Base-by-base conservation (phyloP, 2,888 invertebrate genomes). In the Pardosa pseudoannulata region DNA sequence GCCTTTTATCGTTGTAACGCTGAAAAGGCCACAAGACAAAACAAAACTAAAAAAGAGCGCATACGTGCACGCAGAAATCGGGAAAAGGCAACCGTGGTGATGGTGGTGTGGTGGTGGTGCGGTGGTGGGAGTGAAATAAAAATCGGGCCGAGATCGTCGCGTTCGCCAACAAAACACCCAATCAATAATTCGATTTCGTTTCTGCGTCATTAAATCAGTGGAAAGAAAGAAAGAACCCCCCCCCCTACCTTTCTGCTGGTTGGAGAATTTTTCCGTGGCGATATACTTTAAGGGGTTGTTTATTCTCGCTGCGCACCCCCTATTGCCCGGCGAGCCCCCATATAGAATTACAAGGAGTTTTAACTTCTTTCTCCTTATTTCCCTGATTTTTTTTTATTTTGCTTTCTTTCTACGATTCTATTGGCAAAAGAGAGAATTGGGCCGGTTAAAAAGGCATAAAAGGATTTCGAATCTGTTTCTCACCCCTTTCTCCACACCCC, bases 181-280 rank as follows among this genome's bases (percentile, higher is more conserved):
- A 83, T 83, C 83, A 83, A 83, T 83, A 83, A 83, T 83, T 83
- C 83, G 83, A 83, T 83, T 83, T 72, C 78, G 72, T 56, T 67
- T 78, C 78, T 72, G 72, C 83, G 83, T 83, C 83, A 83, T 83
- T 83, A 78, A 83, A 83, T 83, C 83, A 83, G 83, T 50, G 31
- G 82, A 75, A 83, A 70, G 46, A 64, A 82, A 75, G 62, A 68
- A 65, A 75, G 9, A 2, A 16, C 13, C 13, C 13, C 41, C 16
- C 16, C 1, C 41, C 36, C 36, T 36, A 9, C 16, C 41, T 46
- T 46, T 46, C 36, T 7, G 41, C 16, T n/a, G n/a, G n/a, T n/a
- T n/a, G n/a, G n/a, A n/a, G 41, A 46, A 46, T 46, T n/a, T 46
- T 46, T 46, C 16, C 41, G 41, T 46, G 41, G 41, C 41, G 16